A percentile compares a stretch with the other conserved stretches of the same genome.
phyloP scores from a whole-genome alignment of 2,113 vertebrate species.

The Toxotes chatareus region DNA sequence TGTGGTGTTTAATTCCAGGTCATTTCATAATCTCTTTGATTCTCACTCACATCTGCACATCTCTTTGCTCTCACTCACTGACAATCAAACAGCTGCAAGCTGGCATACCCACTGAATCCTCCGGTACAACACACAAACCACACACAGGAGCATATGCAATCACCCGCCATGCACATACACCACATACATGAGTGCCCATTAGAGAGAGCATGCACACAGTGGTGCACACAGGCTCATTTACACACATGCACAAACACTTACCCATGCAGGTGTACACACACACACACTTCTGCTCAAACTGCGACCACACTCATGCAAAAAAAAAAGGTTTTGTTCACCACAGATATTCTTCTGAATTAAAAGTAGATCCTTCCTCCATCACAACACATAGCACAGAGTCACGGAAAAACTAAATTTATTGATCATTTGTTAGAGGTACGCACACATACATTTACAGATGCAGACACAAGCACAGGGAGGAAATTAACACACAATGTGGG shows the following conservation, averaged over 20 bases:
- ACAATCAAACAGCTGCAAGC: slow-evolving; percentile 81
- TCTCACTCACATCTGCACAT: slow-evolving; percentile 78
- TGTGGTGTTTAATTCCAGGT: slow-evolving; percentile 78
- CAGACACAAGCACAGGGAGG: background rate
- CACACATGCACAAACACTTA: slow-evolving; percentile 19
- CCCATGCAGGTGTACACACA: slow-evolving; percentile 21
- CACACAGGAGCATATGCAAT: slow-evolving; percentile 29
- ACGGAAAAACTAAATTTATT: slow-evolving; percentile 20
- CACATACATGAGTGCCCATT: slow-evolving; percentile 47
- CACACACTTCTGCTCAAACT: slow-evolving; percentile 24
- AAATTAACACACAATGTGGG: slow-evolving; percentile 31
- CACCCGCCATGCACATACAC: slow-evolving; percentile 5
- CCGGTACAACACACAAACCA: slow-evolving; percentile 43
- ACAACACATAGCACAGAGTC: background rate
- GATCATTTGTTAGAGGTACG: slow-evolving; percentile 30
- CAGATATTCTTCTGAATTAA: slow-evolving; percentile 50
- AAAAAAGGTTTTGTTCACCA: slow-evolving; percentile 18
- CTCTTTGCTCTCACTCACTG: slow-evolving; percentile 66
- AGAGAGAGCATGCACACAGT: slow-evolving; percentile 36
- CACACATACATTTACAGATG: slow-evolving; percentile 10
- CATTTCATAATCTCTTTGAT: slow-evolving; percentile 84
- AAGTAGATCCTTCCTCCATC: slow-evolving; percentile 27
- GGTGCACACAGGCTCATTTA: slow-evolving; percentile 13
- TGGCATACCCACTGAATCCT: slow-evolving; percentile 68
- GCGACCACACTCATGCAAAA: slow-evolving; percentile 32